Conservation (phyloP, 1,140 invertebrate genomes). For the Drosophila auraria region DNA sequence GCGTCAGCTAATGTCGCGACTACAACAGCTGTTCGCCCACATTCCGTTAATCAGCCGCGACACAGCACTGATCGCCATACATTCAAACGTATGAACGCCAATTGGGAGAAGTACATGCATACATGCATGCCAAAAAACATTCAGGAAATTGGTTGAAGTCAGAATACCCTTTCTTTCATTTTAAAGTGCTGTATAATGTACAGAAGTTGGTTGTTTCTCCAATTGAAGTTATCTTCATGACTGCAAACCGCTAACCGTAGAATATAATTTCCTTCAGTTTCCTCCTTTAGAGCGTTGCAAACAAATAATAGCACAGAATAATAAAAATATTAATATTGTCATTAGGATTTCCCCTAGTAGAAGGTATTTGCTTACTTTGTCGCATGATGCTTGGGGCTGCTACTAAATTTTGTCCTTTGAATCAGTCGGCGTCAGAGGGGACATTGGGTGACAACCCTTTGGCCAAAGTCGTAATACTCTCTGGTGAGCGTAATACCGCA, state of each 20-base stretch:
- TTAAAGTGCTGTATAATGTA: too few relatives aligned
- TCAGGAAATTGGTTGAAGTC: background rate
- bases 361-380: background rate
- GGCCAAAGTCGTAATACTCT: slow-evolving; percentile 25
- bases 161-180: background rate
- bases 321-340: too few relatives aligned
- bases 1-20: slow-evolving; percentile 18
- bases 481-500: slow-evolving; percentile 16
- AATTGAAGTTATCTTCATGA: background rate
- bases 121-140: slow-evolving; percentile 23
- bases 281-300: too few relatives aligned
- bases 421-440: background rate
- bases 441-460: slow-evolving; percentile 31
- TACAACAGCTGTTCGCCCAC: slow-evolving; percentile 41
- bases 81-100: slow-evolving; percentile 24
- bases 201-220: too few relatives aligned
- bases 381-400: background rate
- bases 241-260: too few relatives aligned
- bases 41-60: slow-evolving; percentile 26
- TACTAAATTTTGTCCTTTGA: background rate
- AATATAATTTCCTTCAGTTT: too few relatives aligned
- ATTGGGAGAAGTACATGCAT: slow-evolving; percentile 14
- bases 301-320: too few relatives aligned
- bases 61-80: slow-evolving; percentile 15
- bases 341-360: too few relatives aligned